Evolutionary conservation across 2,888 invertebrate species (phyloP).

Genomic region (Drosophila colorata): DNA sequence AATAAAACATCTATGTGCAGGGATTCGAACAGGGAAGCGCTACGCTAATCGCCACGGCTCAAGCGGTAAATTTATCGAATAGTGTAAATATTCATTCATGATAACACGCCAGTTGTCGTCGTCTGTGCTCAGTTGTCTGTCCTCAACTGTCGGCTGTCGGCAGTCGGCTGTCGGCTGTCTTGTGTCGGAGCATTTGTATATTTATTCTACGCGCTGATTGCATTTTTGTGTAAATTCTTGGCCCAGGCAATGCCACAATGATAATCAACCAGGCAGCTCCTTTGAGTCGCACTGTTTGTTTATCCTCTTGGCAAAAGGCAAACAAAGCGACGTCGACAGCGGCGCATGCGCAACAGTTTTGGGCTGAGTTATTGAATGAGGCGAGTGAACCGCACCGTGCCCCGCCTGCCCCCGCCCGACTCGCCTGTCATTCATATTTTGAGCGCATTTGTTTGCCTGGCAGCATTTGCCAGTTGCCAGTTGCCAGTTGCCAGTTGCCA

Average conservation of each 20-base stretch:
- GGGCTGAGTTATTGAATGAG: constrained; percentile 48
- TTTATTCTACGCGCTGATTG: constrained; percentile 68
- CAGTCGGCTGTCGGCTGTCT: constrained; percentile 34
- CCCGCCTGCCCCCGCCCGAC: neutral
- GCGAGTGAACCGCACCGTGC: neutral
- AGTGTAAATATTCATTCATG: constrained; percentile 63
- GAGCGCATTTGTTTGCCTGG: constrained; percentile 51
- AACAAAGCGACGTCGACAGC: constrained; percentile 39
- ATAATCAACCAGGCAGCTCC: constrained; percentile 36
- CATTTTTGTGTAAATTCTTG: constrained; percentile 78
- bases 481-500: constrained; percentile 17
- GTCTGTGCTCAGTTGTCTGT: constrained; percentile 20
- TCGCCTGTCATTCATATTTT: constrained; percentile 33
- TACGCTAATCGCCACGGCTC: constrained; percentile 31
- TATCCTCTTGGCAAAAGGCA: constrained; percentile 51
- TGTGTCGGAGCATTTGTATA: constrained; percentile 41
- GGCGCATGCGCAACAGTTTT: constrained; percentile 63
- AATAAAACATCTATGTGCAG: constrained; percentile 37
- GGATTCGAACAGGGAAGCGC: constrained; percentile 5
- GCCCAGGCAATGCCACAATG: constrained; percentile 14
- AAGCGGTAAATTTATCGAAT: constrained; percentile 69
- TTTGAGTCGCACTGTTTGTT: constrained; percentile 41
- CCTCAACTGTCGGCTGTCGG: neutral
- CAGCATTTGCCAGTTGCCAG: constrained; percentile 16
- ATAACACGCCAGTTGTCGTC: constrained; percentile 63